phyloP scores from a whole-genome alignment of 1,140 invertebrate species.

The Agraylea sexmaculata region DNA sequence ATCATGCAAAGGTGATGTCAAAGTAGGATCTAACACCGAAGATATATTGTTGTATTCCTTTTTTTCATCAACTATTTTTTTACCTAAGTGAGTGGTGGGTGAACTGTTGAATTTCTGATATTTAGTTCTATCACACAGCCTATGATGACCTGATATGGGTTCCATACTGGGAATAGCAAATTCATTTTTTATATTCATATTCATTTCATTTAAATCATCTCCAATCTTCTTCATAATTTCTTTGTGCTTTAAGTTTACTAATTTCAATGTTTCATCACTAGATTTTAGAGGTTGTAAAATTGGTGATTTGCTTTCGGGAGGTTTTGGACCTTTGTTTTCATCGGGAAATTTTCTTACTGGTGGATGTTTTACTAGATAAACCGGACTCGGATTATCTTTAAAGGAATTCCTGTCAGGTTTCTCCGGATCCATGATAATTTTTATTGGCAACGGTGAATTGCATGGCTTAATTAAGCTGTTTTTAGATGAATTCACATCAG shows the following conservation, averaged over 20 bases:
- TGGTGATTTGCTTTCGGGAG: not conserved
- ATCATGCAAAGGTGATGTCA: slow-evolving; percentile 8
- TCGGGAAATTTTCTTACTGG: slow-evolving; percentile 11
- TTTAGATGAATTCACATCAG: slow-evolving; percentile 33
- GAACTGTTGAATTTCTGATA: no score
- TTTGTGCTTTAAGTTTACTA: slow-evolving; percentile 22
- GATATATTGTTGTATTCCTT: slow-evolving; percentile 26
- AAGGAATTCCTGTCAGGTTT: slow-evolving; percentile 23
- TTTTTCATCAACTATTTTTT: slow-evolving; percentile 23
- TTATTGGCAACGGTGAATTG: slow-evolving; percentile 28
- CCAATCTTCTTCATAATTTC: slow-evolving; percentile 24
- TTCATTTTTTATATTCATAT: slow-evolving; percentile 27
- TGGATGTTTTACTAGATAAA: slow-evolving; percentile 29
- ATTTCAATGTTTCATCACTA: slow-evolving; percentile 14
- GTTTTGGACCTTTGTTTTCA: slow-evolving; percentile 7
- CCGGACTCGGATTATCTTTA: slow-evolving; percentile 22
- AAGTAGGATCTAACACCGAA: slow-evolving; percentile 19
- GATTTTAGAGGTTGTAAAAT: slow-evolving; percentile 5
- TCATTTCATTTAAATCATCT: slow-evolving; percentile 27
- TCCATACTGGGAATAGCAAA: slow-evolving; percentile 31
- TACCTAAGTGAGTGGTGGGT: slow-evolving; percentile 31
- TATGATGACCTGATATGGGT: slow-evolving; percentile 44
- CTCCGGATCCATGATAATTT: slow-evolving; percentile 20
- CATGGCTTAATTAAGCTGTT: slow-evolving; percentile 32
- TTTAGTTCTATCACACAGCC: slow-evolving; percentile 43